phyloP scores from a whole-genome alignment of 2,888 invertebrate genomes.

The Globia sparganii region DNA sequence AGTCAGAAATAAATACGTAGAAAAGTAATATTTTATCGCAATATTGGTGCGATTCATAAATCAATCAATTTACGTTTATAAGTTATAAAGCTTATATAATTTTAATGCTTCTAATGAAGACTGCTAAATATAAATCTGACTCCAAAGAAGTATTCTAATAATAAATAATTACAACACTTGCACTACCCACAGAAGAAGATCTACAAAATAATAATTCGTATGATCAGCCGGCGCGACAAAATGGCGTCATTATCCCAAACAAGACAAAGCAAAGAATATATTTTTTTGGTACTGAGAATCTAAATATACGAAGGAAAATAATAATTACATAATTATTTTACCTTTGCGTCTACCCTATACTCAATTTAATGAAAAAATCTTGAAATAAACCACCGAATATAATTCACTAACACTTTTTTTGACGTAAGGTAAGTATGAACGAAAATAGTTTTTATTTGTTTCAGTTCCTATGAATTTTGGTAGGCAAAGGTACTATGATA shows the following conservation, averaged over 20 bases:
- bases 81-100: constrained; percentile 67
- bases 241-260: constrained; percentile 89
- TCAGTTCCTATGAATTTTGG: constrained; percentile 54
- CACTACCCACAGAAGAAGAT: constrained; percentile 75
- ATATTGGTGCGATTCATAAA: constrained; percentile 60
- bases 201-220: constrained; percentile 82
- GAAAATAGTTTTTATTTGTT: constrained; percentile 75
- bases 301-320: constrained; percentile 25
- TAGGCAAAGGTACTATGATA: constrained; percentile 63
- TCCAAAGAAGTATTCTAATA: constrained; percentile 62
- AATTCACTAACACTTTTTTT: constrained; percentile 85
- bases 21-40: constrained; percentile 54
- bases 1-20: constrained; percentile 29
- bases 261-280: constrained; percentile 78
- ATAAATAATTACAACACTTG: constrained; percentile 70
- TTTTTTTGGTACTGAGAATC: constrained; percentile 35
- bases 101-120: constrained; percentile 29
- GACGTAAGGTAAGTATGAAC: constrained; percentile 81
- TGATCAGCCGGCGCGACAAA: constrained; percentile 90
- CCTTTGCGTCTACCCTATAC: constrained; percentile 79
- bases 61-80: constrained; percentile 63
- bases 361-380: constrained; percentile 78
- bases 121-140: constrained; percentile 60
- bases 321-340: constrained; percentile 54
- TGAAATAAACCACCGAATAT: constrained; percentile 82